Evolutionary conservation across 2,113 vertebrate species (phyloP).

Genomic region (Cyrtonyx montezumae): DNA sequence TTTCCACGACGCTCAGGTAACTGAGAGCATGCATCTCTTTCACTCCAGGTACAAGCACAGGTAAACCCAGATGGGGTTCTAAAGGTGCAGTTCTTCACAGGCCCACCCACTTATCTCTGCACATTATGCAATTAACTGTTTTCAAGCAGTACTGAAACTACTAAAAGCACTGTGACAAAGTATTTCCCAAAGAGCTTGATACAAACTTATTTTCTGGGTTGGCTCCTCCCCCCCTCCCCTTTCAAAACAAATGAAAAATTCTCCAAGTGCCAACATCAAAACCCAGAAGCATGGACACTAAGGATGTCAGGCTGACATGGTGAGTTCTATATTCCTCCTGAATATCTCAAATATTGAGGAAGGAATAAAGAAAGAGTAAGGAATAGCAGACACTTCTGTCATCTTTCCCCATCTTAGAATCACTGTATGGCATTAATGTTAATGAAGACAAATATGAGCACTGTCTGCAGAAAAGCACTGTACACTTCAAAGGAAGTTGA

Average conservation of each 20-base stretch:
- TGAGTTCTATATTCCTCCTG: not conserved
- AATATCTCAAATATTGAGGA: not conserved
- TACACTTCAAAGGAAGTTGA: not conserved
- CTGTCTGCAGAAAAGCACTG: not conserved
- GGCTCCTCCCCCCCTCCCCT: not conserved
- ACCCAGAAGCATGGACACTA: not conserved
- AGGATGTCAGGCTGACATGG: accelerated
- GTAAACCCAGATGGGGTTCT: accelerated
- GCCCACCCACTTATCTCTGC: accelerated
- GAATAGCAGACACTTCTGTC: not conserved
- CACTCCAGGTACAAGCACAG: not conserved
- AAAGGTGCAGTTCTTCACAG: not conserved
- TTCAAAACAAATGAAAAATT: not conserved
- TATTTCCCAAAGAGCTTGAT: not conserved
- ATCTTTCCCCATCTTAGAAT: not conserved
- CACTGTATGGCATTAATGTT: not conserved
- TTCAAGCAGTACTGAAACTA: not conserved
- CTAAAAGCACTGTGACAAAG: not conserved
- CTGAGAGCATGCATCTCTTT: accelerated
- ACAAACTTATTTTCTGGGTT: not conserved
- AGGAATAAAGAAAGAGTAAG: not conserved
- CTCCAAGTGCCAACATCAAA: not conserved
- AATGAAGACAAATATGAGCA: not conserved
- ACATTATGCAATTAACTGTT: not conserved
- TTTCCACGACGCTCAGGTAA: not conserved